These are phyloP conservation scores for Acrocera orbiculus DNA, from an alignment of 2,888 invertebrate species.

Conservation along the genomic window DNA sequence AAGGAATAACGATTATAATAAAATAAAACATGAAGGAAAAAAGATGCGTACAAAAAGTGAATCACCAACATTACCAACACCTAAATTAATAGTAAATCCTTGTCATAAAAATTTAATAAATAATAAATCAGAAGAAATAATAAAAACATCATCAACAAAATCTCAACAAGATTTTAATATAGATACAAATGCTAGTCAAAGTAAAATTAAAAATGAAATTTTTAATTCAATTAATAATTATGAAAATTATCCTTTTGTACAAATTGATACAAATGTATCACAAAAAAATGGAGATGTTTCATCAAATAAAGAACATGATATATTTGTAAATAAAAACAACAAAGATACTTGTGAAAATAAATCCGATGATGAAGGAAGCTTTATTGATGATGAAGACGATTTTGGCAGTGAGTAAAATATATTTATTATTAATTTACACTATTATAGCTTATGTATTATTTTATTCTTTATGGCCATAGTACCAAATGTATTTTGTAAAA, in stretches of 20 bases:
- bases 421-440: not conserved
- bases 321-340: too few relatives aligned
- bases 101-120: slow-evolving; percentile 5
- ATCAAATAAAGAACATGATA: too few relatives aligned
- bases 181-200: not conserved
- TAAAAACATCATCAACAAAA: not conserved
- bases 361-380: slow-evolving; percentile 2
- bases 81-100: slow-evolving; percentile 5
- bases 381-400: slow-evolving; percentile 6
- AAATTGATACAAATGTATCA: not conserved
- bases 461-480: too few relatives aligned
- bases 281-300: not conserved
- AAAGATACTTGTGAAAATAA: not conserved
- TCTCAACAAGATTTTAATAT: not conserved
- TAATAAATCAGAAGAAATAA: too few relatives aligned
- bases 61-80: slow-evolving; percentile 4
- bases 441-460: not conserved
- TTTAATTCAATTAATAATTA: too few relatives aligned
- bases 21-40: not conserved
- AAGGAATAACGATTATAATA: too few relatives aligned
- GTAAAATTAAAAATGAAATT: not conserved
- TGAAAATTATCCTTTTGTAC: not conserved
- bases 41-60: slow-evolving; percentile 3
- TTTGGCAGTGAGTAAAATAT: slow-evolving; percentile 2
- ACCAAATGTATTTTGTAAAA: too few relatives aligned